Base-by-base conservation (phyloP, 1,140 invertebrate genomes). In the Aphelenchoides besseyi region DNA sequence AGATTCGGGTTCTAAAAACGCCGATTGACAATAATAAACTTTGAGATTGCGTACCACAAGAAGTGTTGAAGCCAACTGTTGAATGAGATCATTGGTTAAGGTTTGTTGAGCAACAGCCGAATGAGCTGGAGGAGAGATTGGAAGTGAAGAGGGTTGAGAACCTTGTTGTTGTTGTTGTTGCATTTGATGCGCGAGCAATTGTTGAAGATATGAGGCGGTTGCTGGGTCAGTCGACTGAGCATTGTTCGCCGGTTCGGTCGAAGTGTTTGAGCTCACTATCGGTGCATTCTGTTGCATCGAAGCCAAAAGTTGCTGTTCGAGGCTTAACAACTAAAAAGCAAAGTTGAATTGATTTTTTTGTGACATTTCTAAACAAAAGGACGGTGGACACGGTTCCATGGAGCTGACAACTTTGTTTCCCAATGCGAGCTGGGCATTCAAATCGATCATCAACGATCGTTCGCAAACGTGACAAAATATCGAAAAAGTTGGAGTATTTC, bases 41-140 rank as follows among this genome's bases (percentile, higher is more conserved):
- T 2, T 59, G 63, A 37, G 32, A 30, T n/a, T 29, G n/a, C 63
- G n/a, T 37, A 66, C 63, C 16, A n/a, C n/a, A n/a, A 66, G 16
- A 32, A 66, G 29, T 12, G 68, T 23, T 26, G 69, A 53, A 9
- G 69, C 69, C 12, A 71, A 41, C 23, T 72, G 69, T 35, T 71
- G 68, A 37, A 36, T 72, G 68, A 71, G 69, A 30, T 70, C 28
- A 23, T 73, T 70, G 18, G 69, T 28, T 0, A n/a, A n/a, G n/a
- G n/a, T n/a, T n/a, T n/a, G n/a, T n/a, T n/a, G n/a, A n/a, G 69
- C 55, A 26, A 30, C 28, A 18, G 37, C 68, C 2, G 3, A 2
- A 3, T 69, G 41, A 53, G 63, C 18, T 23, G 30, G 63, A 26
- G 70, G 53, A 12, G 32, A 71, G 1, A 30, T 37, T 30, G 32